Conservation (phyloP, 2,888 invertebrate genomes). For the Xylocampa areola region DNA sequence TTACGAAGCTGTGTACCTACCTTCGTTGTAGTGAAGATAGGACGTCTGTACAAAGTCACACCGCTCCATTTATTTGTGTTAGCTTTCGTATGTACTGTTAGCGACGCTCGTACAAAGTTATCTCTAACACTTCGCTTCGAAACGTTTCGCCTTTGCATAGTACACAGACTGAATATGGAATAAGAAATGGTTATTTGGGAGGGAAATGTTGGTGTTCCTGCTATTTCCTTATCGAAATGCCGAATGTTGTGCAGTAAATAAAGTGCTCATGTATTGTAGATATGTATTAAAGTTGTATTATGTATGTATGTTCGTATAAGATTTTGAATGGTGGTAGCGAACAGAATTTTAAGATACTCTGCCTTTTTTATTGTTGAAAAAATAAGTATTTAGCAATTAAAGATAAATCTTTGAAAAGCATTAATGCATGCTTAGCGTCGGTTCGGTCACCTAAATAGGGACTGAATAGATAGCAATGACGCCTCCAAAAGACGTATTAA, state of each 20-base stretch:
- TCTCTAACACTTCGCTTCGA: conserved; percentile 66
- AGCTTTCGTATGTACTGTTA: conserved; percentile 66
- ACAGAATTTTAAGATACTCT: not conserved
- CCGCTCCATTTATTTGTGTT: conserved; percentile 68
- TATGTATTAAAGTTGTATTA: conserved; percentile 17
- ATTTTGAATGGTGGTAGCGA: not conserved
- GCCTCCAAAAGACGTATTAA: no score
- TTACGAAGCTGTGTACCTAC: conserved; percentile 55
- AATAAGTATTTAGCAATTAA: no score
- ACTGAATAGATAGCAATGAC: no score
- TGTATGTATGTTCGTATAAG: conserved; percentile 1
- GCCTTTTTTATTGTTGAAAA: no score
- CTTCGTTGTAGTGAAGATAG: conserved; percentile 51
- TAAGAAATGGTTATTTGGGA: conserved; percentile 59
- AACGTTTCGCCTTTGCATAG: conserved; percentile 61
- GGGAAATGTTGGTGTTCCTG: conserved; percentile 49
- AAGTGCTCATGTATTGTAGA: conserved; percentile 20
- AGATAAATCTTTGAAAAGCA: no score
- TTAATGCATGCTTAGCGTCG: no score
- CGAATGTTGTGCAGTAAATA: conserved; percentile 40
- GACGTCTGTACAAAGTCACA: conserved; percentile 64
- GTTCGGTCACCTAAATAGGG: no score
- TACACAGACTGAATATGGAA: conserved; percentile 61
- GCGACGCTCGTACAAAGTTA: conserved; percentile 71
- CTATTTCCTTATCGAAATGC: conserved; percentile 54